phyloP scores from a whole-genome alignment of 2,797 vertebrate species.

The Arctocebus calabarensis region DNA sequence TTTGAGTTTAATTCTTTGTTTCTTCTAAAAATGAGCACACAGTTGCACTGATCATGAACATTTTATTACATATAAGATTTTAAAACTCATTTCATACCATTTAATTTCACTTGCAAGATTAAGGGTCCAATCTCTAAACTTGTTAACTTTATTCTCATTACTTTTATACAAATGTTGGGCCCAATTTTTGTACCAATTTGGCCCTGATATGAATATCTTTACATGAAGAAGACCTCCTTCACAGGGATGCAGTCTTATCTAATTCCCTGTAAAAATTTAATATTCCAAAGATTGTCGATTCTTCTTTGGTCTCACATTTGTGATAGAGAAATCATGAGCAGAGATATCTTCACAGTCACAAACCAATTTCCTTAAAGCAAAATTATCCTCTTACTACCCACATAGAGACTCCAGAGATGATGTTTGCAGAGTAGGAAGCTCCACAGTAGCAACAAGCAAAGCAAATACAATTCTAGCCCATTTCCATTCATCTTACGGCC shows the following conservation, averaged over 20 bases:
- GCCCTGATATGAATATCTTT: neutral
- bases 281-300: conserved; percentile 27
- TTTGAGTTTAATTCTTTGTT: conserved; percentile 21
- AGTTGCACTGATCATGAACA: neutral
- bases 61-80: conserved; percentile 18
- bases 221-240: neutral
- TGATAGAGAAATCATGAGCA: neutral
- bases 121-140: conserved; percentile 6
- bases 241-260: neutral
- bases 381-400: conserved; percentile 29
- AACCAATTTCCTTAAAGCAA: neutral
- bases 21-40: conserved; percentile 20
- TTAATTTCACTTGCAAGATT: conserved; percentile 35
- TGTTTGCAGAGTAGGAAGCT: conserved; percentile 6
- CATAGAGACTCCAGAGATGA: neutral
- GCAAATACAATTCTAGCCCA: neutral
- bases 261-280: neutral
- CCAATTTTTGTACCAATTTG: neutral
- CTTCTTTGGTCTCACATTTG: conserved; percentile 37
- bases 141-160: neutral
- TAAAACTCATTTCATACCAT: neutral
- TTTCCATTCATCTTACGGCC: neutral
- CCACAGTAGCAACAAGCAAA: conserved; percentile 1
- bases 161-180: neutral
- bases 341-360: neutral